These are phyloP conservation scores for Eupithecia dodoneata DNA, from an alignment of 2,888 invertebrate species.

Conservation along the genomic window DNA sequence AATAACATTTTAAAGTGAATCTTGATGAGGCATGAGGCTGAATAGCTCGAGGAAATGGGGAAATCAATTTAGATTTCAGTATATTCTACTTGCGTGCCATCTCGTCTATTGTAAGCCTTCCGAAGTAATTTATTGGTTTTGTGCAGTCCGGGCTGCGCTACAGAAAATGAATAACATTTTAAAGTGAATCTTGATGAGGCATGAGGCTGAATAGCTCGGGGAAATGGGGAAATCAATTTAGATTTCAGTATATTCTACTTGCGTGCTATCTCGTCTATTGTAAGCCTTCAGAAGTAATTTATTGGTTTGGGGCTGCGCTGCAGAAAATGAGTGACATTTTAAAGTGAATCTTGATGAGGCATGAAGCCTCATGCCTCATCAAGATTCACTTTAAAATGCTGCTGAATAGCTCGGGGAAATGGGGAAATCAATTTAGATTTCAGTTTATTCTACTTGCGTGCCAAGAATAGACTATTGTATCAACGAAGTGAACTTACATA, in stretches of 20 bases:
- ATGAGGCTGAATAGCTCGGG: conserved; percentile 1
- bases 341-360: conserved; percentile 3
- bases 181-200: conserved; percentile 3
- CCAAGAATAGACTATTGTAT: no score
- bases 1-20: conserved; percentile 8
- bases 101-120: background rate
- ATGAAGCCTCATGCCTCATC: no score
- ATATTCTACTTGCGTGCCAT: conserved; percentile 13
- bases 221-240: background rate
- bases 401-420: background rate
- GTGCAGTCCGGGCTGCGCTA: conserved; percentile 16
- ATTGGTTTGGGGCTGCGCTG: conserved; percentile 2
- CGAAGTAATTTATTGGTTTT: background rate
- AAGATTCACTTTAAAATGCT: no score
- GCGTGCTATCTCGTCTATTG: conserved; percentile 17
- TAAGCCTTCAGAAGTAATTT: no score
- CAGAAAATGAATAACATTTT: conserved; percentile 12
- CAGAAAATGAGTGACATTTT: conserved; percentile 11
- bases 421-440: background rate
- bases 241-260: background rate
- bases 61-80: background rate
- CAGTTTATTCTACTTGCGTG: background rate
- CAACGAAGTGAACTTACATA: no score
- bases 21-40: conserved; percentile 8
- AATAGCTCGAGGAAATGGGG: background rate